Conservation (phyloP, 2,888 invertebrate genomes). For the Leptinotarsa juncta region DNA sequence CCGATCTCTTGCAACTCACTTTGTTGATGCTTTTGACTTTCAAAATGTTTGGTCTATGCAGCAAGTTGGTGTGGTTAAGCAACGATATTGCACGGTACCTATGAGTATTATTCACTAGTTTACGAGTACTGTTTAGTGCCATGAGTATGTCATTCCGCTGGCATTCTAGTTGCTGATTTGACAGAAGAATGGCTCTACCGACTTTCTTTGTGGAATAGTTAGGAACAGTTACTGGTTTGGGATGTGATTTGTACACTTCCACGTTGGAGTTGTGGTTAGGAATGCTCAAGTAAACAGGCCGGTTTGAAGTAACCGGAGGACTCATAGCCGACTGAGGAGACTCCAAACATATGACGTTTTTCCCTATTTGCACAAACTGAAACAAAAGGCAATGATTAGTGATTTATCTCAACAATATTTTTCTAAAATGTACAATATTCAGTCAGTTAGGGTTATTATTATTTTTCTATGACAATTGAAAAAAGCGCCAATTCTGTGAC, state of each 20-base stretch:
- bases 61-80: constrained; percentile 46
- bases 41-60: constrained; percentile 57
- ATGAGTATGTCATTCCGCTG: constrained; percentile 61
- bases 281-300: constrained; percentile 57
- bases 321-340: constrained; percentile 55
- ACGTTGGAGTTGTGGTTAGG: constrained; percentile 55
- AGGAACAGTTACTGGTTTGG: constrained; percentile 72
- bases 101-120: constrained; percentile 49
- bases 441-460: no score
- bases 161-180: constrained; percentile 62
- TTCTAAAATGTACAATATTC: no score
- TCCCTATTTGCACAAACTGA: constrained; percentile 58
- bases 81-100: constrained; percentile 50
- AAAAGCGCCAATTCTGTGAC: no score
- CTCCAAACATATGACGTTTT: constrained; percentile 56
- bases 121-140: constrained; percentile 55
- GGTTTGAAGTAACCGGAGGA: constrained; percentile 53
- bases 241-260: constrained; percentile 68
- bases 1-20: constrained; percentile 57
- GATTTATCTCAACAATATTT: no score
- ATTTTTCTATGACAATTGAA: no score
- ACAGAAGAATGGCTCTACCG: constrained; percentile 70
- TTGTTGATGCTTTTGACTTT: constrained; percentile 56
- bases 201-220: constrained; percentile 71
- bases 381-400: constrained; percentile 24